Conservation (phyloP, 2,888 invertebrate species). For the Ectemnius lituratus region DNA sequence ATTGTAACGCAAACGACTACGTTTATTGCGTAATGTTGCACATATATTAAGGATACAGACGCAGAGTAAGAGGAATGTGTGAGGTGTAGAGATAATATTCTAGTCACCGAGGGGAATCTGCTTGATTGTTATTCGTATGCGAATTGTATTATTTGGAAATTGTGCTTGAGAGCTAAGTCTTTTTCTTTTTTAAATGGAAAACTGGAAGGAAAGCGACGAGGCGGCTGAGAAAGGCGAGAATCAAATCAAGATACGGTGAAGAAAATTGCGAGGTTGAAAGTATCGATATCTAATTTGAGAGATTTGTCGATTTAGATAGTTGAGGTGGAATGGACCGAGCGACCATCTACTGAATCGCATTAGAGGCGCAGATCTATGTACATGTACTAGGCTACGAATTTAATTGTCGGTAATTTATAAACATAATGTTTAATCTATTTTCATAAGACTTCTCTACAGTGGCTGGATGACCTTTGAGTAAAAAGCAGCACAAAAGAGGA, state of each 20-base stretch:
- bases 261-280: conserved; percentile 55
- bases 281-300: conserved; percentile 55
- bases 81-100: conserved; percentile 75
- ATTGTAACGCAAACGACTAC: conserved; percentile 62
- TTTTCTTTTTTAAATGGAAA: too few species aligned
- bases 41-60: conserved; percentile 63
- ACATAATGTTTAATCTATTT: conserved; percentile 68
- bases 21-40: conserved; percentile 67
- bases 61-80: conserved; percentile 58
- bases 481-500: conserved; percentile 51
- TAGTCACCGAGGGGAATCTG: conserved; percentile 74
- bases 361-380: conserved; percentile 65
- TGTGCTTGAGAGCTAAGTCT: conserved; percentile 32
- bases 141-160: conserved; percentile 43
- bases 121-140: conserved; percentile 72
- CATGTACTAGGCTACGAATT: conserved; percentile 67
- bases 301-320: conserved; percentile 68
- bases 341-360: conserved; percentile 56
- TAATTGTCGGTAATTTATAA: conserved; percentile 68
- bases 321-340: conserved; percentile 50
- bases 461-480: conserved; percentile 40
- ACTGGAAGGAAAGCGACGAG: too few species aligned
- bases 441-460: conserved; percentile 57
- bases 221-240: conserved; percentile 20
- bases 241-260: conserved; percentile 35